Conservation (phyloP, 2,888 invertebrate genomes). For the Hypolimnas misippus region DNA sequence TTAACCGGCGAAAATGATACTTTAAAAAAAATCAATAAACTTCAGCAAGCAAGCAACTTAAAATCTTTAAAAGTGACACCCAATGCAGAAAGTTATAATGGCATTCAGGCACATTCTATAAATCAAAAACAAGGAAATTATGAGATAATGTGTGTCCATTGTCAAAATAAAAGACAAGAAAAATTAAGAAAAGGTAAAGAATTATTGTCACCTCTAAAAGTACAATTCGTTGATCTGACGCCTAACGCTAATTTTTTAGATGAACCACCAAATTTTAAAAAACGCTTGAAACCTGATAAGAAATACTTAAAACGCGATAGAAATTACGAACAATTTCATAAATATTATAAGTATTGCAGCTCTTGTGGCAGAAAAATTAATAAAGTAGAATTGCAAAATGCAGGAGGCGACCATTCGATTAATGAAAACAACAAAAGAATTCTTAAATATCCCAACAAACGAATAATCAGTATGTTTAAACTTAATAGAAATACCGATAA, state of each 20-base stretch:
- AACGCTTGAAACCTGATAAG: slow-evolving; percentile 1
- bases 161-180: slow-evolving; percentile 18
- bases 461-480: slow-evolving; percentile 17
- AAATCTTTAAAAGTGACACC: neutral
- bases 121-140: slow-evolving; percentile 2
- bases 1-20: neutral
- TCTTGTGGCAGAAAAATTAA: slow-evolving; percentile 37
- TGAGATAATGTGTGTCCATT: slow-evolving; percentile 20
- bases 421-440: neutral
- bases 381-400: slow-evolving; percentile 38
- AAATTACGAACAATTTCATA: slow-evolving; percentile 9
- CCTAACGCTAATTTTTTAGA: slow-evolving; percentile 9
- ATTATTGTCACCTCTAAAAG: slow-evolving; percentile 23
- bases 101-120: slow-evolving; percentile 1
- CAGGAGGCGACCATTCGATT: slow-evolving; percentile 32
- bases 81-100: neutral
- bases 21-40: neutral
- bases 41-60: neutral
- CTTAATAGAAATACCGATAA: neutral
- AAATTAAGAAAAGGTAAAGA: slow-evolving; percentile 7
- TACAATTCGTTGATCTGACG: slow-evolving; percentile 29
- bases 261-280: slow-evolving; percentile 17
- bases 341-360: slow-evolving; percentile 35
- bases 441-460: neutral
- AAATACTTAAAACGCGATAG: slow-evolving; percentile 14